Evolutionary conservation across 2,888 invertebrate genomes (phyloP), one percentile per base, ranked within the genome.

Genomic region (Clepsis dumicolana): DNA sequence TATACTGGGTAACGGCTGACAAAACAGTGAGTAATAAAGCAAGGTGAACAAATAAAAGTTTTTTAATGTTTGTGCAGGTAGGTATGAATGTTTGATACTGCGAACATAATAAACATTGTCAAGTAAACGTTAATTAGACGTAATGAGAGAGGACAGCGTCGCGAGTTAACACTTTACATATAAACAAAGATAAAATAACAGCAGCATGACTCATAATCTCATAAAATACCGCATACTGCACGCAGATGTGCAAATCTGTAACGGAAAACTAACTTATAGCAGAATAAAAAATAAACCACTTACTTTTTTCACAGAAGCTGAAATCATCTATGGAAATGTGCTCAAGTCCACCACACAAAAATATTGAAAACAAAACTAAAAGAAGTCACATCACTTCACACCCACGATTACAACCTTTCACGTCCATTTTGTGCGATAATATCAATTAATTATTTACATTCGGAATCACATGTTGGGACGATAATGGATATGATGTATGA

Each of bases 401-500:
- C 84, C 80, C 87, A 87, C 87, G 79, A 80, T 78, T 77, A 83
- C 73, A 83, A 82, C 80, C 76, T 84, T 85, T 88, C 82, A 86
- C 86, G 88, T 88, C 88, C 90, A 90, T 90, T 86, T 88, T 88
- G 86, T 82, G 78, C 77, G 80, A 76, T 82, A 80, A 83, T 83
- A 83, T 81, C 80, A 84, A 85, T 86, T 85, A 82, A 83, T 78
- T 85, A 88, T 88, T 90, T 86, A 89, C 87, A 88, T 87, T 86
- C 79, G 70, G 78, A 86, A 88, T 91, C 89, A 91, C 91, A 89
- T 90, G 85, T 83, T 88, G 80, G 65, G 78, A 76, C 75, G 78
- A 77, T 73, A 73, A 72, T 67, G 63, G 71, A 73, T 71, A 52
- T 44, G 62, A 48, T 66, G 57, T 48, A 68, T 61, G 62, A 62